Percentiles rank a stretch among this genome's conserved stretches.
Conservation (phyloP, 2,113 vertebrate genomes). For the Pipra filicauda region DNA sequence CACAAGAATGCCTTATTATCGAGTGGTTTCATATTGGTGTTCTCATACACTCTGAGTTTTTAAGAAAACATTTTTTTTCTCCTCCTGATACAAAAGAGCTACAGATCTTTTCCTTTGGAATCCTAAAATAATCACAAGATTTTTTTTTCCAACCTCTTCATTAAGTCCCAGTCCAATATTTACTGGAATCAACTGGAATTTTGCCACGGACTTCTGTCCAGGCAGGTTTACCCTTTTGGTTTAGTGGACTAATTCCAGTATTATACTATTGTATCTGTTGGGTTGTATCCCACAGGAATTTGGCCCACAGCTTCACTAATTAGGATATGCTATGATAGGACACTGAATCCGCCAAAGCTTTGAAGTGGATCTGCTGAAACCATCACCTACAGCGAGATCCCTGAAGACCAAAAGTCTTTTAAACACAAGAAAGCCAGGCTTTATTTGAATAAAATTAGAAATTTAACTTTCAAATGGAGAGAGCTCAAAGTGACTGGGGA, state of each 20-base stretch:
- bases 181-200: background rate
- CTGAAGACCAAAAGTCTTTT: conserved; percentile 43
- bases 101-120: background rate
- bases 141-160: background rate
- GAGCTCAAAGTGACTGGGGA: conserved; percentile 14
- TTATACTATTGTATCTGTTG: background rate
- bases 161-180: background rate
- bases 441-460: conserved; percentile 62
- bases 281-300: background rate
- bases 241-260: background rate
- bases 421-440: conserved; percentile 34
- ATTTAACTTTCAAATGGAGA: conserved; percentile 38
- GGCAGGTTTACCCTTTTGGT: background rate
- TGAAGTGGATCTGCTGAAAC: conserved; percentile 62
- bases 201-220: background rate
- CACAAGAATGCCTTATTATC: background rate
- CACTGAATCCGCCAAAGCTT: conserved; percentile 35
- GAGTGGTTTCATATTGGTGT: background rate
- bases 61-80: background rate
- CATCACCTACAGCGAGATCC: conserved; percentile 48
- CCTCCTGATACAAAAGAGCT: background rate
- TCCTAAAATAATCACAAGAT: background rate
- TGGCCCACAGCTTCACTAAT: conserved; percentile 35
- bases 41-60: background rate
- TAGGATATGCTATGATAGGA: conserved; percentile 39